A percentile compares a stretch with the other conserved stretches of the same genome.
Conservation (phyloP, 2,797 vertebrate genomes). For the Eulemur rubriventer region DNA sequence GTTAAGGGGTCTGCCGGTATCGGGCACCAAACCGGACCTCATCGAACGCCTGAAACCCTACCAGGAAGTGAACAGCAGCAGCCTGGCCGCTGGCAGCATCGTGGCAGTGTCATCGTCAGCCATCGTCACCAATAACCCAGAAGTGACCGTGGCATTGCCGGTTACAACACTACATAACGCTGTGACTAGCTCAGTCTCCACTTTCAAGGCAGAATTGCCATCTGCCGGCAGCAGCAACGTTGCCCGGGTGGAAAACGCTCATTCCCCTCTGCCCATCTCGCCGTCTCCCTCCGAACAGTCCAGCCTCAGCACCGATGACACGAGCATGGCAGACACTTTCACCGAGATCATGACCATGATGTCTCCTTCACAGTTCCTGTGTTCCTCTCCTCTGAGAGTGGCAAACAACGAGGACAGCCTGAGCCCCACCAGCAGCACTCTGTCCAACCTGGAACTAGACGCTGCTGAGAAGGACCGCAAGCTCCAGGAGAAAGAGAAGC, state of each 20-base stretch:
- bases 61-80: conserved; percentile 87
- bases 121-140: conserved; percentile 77
- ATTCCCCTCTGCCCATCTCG: conserved; percentile 91
- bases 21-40: conserved; percentile 96
- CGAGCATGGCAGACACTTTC: conserved; percentile 84
- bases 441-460: conserved; percentile 83
- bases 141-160: conserved; percentile 82
- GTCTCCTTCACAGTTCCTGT: conserved; percentile 86
- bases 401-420: conserved; percentile 83
- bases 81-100: conserved; percentile 72
- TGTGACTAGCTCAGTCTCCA: conserved; percentile 65
- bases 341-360: conserved; percentile 86
- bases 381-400: conserved; percentile 82
- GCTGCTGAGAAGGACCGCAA: conserved; percentile 92
- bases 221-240: conserved; percentile 57
- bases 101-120: conserved; percentile 77
- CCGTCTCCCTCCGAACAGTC: conserved; percentile 92
- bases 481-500: conserved; percentile 96
- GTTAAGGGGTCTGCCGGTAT: conserved; percentile 94
- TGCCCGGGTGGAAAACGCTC: conserved; percentile 80
- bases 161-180: conserved; percentile 79
- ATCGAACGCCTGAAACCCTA: conserved; percentile 94
- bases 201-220: conserved; percentile 81
- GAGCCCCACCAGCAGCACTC: conserved; percentile 75
- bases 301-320: conserved; percentile 89